These are phyloP conservation scores for Drosophila setosimentum DNA, from an alignment of 2,888 invertebrate genomes.

Conservation along the genomic window DNA sequence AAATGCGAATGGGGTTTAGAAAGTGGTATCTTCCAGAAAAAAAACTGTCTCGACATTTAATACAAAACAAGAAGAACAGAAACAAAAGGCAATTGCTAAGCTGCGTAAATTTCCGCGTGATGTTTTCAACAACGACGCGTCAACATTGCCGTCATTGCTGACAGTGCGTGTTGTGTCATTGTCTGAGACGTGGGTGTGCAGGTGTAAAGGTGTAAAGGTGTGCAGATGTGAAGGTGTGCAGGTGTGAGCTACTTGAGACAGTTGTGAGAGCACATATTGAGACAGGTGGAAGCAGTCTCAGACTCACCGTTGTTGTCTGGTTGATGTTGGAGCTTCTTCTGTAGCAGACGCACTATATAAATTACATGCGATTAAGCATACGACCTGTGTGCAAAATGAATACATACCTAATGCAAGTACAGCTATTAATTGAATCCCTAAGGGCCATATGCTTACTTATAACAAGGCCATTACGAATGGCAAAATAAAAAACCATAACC, in stretches of 20 bases:
- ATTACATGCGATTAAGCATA: conserved; percentile 43
- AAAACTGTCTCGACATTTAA: conserved; percentile 26
- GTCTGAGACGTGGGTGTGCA: conserved; percentile 33
- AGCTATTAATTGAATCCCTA: background rate
- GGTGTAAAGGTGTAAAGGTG: background rate
- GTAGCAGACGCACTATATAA: conserved; percentile 70
- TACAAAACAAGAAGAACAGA: conserved; percentile 23
- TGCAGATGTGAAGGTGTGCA: background rate
- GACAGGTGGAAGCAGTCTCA: conserved; percentile 73
- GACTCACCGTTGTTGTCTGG: conserved; percentile 54
- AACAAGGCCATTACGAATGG: conserved; percentile 1
- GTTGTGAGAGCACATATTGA: conserved; percentile 76
- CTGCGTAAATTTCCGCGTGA: conserved; percentile 78
- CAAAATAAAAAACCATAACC: conserved; percentile 26
- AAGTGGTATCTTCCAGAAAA: conserved; percentile 35
- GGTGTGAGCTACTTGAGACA: conserved; percentile 70
- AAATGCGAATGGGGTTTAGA: conserved; percentile 67
- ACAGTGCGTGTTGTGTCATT: conserved; percentile 49
- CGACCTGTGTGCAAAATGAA: conserved; percentile 4
- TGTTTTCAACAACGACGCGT: conserved; percentile 30
- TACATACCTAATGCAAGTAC: background rate
- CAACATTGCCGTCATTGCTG: conserved; percentile 25
- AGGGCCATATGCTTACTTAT: background rate
- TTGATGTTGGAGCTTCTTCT: conserved; percentile 11
- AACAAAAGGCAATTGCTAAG: conserved; percentile 71